These are phyloP conservation scores for Pheosia tremula DNA, from an alignment of 2,888 invertebrate genomes.

Conservation along the genomic window DNA sequence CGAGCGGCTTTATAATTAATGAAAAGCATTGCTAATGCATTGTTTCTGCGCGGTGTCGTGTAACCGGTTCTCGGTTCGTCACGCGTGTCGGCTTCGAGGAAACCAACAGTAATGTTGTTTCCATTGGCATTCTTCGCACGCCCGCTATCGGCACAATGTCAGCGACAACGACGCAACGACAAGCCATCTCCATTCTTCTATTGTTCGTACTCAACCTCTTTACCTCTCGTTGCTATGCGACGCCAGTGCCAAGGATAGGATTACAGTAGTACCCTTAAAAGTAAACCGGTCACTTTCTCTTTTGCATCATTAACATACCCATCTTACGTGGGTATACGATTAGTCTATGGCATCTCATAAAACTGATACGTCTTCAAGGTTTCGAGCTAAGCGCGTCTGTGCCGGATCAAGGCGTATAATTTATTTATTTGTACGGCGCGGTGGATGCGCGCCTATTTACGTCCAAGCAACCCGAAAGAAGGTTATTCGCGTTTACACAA, in stretches of 20 bases:
- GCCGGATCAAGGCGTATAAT: conserved; percentile 63
- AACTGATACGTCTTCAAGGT: conserved; percentile 48
- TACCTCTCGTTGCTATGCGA: conserved; percentile 49
- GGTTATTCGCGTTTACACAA: conserved; percentile 75
- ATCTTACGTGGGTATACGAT: conserved; percentile 36
- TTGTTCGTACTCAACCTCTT: conserved; percentile 48
- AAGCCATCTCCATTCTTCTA: conserved; percentile 56
- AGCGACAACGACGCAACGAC: conserved; percentile 46
- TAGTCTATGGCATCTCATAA: background rate
- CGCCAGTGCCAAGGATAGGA: conserved; percentile 51
- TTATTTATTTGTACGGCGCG: conserved; percentile 69
- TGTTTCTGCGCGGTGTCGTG: conserved; percentile 73
- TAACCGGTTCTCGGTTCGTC: conserved; percentile 72
- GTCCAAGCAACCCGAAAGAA: conserved; percentile 70
- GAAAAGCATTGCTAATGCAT: conserved; percentile 70
- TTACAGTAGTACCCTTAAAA: conserved; percentile 43
- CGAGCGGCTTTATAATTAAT: conserved; percentile 61
- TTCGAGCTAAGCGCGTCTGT: conserved; percentile 57
- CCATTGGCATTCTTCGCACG: conserved; percentile 76
- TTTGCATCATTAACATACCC: conserved; percentile 53
- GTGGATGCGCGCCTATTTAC: conserved; percentile 69
- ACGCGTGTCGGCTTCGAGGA: conserved; percentile 74
- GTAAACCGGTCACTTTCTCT: conserved; percentile 53
- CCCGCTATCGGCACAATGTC: conserved; percentile 57
- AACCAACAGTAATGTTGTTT: conserved; percentile 76